Conservation (phyloP, 2,113 vertebrate genomes). For the Heteronetta atricapilla region DNA sequence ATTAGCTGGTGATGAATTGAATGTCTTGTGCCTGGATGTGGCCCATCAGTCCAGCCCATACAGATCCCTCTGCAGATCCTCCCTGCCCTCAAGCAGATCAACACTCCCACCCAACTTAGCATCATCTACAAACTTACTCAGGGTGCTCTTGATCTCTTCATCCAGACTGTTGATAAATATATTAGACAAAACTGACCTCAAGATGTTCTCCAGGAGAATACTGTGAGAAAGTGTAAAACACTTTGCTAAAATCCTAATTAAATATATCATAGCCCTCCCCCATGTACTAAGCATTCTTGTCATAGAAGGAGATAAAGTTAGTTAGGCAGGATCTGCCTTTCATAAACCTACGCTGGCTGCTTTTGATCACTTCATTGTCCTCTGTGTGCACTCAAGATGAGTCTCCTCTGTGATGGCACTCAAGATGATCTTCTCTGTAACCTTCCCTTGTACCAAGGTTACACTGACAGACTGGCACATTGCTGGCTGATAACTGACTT, state of each 20-base stretch:
- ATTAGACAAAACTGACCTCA: not conserved
- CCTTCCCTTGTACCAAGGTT: not conserved
- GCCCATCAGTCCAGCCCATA: not conserved
- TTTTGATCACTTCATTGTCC: not conserved
- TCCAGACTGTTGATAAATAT: not conserved
- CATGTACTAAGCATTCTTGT: not conserved
- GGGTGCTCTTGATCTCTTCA: not conserved
- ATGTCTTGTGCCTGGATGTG: not conserved
- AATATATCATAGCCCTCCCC: not conserved
- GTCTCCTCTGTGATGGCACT: not conserved
- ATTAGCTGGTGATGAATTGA: not conserved
- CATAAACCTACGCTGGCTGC: not conserved
- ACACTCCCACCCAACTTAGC: not conserved
- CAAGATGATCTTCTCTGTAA: not conserved
- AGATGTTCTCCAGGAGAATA: not conserved
- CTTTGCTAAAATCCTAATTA: not conserved
- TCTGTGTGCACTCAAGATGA: not conserved
- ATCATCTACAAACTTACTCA: not conserved
- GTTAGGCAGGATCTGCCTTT: not conserved
- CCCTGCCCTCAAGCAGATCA: not conserved
- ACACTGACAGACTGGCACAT: not conserved
- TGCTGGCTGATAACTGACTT: not conserved
- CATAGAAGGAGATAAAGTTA: not conserved
- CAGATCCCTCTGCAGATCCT: not conserved
- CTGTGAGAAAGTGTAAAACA: not conserved